A percentile compares a stretch with the other conserved stretches of the same genome.
Conservation (phyloP, 2,888 invertebrate species). For the Macaria liturata region DNA sequence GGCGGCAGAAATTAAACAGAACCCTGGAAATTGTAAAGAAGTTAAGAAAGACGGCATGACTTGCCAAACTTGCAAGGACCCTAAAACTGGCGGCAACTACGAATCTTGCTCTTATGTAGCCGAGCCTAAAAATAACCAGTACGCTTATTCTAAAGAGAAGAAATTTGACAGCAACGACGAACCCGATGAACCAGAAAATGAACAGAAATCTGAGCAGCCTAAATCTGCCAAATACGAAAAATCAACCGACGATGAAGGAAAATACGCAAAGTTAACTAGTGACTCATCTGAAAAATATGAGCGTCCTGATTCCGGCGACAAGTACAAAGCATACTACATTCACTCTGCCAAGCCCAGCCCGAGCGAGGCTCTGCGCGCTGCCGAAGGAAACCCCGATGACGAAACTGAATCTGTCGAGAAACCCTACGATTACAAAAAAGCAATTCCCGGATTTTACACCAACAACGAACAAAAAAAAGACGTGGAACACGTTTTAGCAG, state of each 20-base stretch:
- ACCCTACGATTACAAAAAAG: conserved; percentile 75
- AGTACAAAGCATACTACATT: conserved; percentile 71
- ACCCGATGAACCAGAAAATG: conserved; percentile 73
- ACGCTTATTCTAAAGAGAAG: conserved; percentile 86
- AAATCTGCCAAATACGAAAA: conserved; percentile 63
- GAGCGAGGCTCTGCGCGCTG: conserved; percentile 65
- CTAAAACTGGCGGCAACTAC: conserved; percentile 88
- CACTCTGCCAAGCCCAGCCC: conserved; percentile 65
- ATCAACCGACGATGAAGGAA: conserved; percentile 54
- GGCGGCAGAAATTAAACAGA: conserved; percentile 84
- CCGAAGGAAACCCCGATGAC: conserved; percentile 61
- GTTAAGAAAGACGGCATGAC: conserved; percentile 86
- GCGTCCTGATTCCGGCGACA: conserved; percentile 56
- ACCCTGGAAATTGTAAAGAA: conserved; percentile 86
- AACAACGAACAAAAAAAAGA: conserved; percentile 84
- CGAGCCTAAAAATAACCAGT: conserved; percentile 87
- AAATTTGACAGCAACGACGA: conserved; percentile 85
- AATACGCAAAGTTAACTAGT: conserved; percentile 51
- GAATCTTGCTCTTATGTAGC: conserved; percentile 92
- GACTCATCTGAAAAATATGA: conserved; percentile 50
- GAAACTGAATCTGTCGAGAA: conserved; percentile 54
- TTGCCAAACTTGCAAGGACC: conserved; percentile 89
- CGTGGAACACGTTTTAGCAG: conserved; percentile 88
- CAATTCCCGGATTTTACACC: conserved; percentile 76
- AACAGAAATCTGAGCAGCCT: conserved; percentile 64